phyloP scores from a whole-genome alignment of 1,140 invertebrate species.

The Euura lappo region DNA sequence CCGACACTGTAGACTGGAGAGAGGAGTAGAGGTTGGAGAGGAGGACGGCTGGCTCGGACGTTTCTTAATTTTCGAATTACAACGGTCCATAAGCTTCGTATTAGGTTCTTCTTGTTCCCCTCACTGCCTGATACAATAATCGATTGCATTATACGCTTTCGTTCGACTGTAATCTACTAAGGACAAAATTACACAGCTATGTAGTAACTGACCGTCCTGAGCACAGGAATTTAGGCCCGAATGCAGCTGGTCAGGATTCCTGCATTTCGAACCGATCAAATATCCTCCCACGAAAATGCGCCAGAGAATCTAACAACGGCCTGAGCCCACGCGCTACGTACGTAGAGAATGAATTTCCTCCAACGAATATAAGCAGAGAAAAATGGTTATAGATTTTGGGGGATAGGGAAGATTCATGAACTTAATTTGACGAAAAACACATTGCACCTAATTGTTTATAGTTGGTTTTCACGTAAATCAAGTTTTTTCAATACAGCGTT shows the following conservation, averaged over 20 bases:
- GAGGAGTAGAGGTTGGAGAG: not conserved
- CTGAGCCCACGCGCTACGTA: too few species aligned
- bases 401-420: too few species aligned
- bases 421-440: too few species aligned
- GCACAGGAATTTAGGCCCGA: not conserved
- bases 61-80: conserved; percentile 1
- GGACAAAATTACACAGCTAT: too few species aligned
- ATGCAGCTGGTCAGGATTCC: conserved; percentile 1
- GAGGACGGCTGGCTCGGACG: not conserved
- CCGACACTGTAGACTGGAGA: not conserved
- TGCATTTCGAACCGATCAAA: not conserved
- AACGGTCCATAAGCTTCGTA: not conserved
- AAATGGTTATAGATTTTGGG: not conserved
- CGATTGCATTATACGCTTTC: too few species aligned
- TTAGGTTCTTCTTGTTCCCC: not conserved
- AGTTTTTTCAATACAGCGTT: too few species aligned
- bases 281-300: conserved; percentile 1
- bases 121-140: too few species aligned
- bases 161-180: too few species aligned
- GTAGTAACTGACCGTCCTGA: too few species aligned
- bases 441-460: too few species aligned
- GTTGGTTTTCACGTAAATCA: too few species aligned
- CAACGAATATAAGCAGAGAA: not conserved
- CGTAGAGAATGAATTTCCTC: not conserved
- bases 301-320: not conserved